Percentiles rank a stretch among this genome's conserved stretches.
Evolutionary conservation across 2,888 invertebrate genomes (phyloP).

Genomic region (Corythucha ciliata): DNA sequence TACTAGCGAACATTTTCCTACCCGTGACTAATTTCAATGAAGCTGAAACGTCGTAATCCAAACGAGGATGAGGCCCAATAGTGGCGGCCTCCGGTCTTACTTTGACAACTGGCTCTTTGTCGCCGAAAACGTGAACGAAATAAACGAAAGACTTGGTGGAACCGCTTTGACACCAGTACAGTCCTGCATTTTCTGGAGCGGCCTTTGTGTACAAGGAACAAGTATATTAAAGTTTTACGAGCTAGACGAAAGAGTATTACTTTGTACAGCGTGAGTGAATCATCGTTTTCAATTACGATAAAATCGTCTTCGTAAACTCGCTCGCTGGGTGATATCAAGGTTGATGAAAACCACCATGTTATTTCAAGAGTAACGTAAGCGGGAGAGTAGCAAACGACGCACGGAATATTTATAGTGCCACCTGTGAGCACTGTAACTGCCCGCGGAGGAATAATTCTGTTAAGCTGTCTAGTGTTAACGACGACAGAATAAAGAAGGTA

Average conservation of each 20-base stretch:
- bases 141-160: constrained; percentile 4
- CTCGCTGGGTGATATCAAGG: too few relatives aligned
- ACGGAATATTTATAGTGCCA: too few relatives aligned
- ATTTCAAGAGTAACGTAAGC: too few relatives aligned
- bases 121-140: constrained; percentile 14
- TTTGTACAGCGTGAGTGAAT: constrained; percentile 1
- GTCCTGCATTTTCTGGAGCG: constrained; percentile 7
- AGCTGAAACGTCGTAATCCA: too few relatives aligned
- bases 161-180: constrained; percentile 17
- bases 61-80: constrained; percentile 15
- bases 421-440: too few relatives aligned
- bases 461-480: too few relatives aligned
- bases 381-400: too few relatives aligned
- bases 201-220: background rate
- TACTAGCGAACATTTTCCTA: too few relatives aligned
- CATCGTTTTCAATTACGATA: background rate
- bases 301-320: constrained; percentile 9
- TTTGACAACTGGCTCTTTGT: background rate
- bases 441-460: too few relatives aligned
- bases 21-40: too few relatives aligned
- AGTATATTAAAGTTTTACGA: background rate
- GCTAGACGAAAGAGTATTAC: background rate
- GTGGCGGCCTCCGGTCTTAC: constrained; percentile 1
- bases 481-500: too few relatives aligned
- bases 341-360: too few relatives aligned